Evolutionary conservation across 2,113 vertebrate species (phyloP), one percentile per base, ranked within the genome.

Genomic region (Catharus fuscescens): DNA sequence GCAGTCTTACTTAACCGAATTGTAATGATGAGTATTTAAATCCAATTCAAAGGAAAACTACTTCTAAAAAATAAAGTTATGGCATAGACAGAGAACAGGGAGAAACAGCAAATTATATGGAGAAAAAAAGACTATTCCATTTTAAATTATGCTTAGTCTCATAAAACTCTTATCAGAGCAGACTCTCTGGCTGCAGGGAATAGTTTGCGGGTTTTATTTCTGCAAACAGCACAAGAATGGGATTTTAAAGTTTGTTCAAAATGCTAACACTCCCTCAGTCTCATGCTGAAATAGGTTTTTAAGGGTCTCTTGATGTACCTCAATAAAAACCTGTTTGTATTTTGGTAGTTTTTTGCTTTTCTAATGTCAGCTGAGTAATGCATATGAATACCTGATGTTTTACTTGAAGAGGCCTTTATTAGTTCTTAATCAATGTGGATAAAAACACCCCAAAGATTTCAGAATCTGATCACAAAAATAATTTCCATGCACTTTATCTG

Each of bases 111-210:
- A 91, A 89, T 93, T 78, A 80, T 78, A 88, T 44, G 26, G 20
- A 18, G 24, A 21, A 36, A 88, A 88, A 64, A 85, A 81, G 52
- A 50, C 48, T 64, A 54, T 80, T 95, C 73, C 25, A 66, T 96
- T 86, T 97, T 78, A 92, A 96, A 86, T 92, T 74, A 78, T 93
- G 90, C 86, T 97, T 96, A 96, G 84, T 73, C 62, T 92, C 67
- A 50, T 87, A 93, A 93, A 96, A 89, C 53, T 92, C 87, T 93
- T 89, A 95, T 74, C 92, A 92, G 77, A 95, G 56, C 88, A 85
- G 76, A 65, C 79, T 97, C 69, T 86, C 76, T 96, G 84, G 66
- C 93, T 96, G 80, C 84, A 91, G 87, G 76, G 62, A 91, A 67
- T 80, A 80, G 64, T 95, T 95, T 80, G 61, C 20, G 8, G 5